phyloP scores from a whole-genome alignment of 2,797 vertebrate species.

The Megalops cyprinoides region DNA sequence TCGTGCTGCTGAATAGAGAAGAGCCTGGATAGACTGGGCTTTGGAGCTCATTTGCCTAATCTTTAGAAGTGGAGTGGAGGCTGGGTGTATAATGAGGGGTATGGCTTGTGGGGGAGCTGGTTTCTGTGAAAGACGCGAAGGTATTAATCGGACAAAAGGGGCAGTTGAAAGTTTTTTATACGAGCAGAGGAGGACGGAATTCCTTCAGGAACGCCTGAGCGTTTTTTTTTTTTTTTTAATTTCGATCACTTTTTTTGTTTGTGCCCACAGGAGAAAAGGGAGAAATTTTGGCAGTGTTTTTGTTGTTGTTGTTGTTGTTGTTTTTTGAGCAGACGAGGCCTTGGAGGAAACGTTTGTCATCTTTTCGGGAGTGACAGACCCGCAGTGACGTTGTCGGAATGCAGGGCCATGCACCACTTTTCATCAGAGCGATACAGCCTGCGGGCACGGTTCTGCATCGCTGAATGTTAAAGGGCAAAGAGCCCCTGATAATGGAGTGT shows the following conservation, averaged over 20 bases:
- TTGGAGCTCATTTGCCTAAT: slow-evolving; percentile 23
- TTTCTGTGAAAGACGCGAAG: slow-evolving; percentile 1
- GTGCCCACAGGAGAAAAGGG: background rate
- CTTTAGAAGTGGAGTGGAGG: slow-evolving; percentile 12
- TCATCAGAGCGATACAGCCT: slow-evolving; percentile 34
- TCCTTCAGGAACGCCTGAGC: background rate
- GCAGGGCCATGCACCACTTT: background rate
- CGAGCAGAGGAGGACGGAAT: background rate
- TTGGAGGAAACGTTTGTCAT: background rate
- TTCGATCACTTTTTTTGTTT: background rate
- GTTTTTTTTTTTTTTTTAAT: background rate
- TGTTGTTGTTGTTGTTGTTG: too few species aligned
- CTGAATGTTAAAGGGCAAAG: slow-evolving; percentile 7
- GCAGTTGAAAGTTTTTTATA: slow-evolving; percentile 24
- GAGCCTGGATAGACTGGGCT: slow-evolving; percentile 5
- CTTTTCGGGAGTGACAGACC: background rate
- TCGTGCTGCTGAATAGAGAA: slow-evolving; percentile 9
- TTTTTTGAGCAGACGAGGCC: background rate
- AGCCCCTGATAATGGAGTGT: background rate
- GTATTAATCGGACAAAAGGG: slow-evolving; percentile 21
- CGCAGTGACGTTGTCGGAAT: background rate
- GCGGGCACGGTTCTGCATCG: slow-evolving; percentile 44
- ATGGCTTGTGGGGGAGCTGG: background rate
- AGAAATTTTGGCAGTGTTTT: slow-evolving; percentile 28
- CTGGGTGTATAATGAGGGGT: slow-evolving; percentile 12